Percentiles rank a stretch among this genome's conserved stretches.
Conservation (phyloP, 37 sponge, comb jelly and placozoan species). For the Ephydatia muelleri region DNA sequence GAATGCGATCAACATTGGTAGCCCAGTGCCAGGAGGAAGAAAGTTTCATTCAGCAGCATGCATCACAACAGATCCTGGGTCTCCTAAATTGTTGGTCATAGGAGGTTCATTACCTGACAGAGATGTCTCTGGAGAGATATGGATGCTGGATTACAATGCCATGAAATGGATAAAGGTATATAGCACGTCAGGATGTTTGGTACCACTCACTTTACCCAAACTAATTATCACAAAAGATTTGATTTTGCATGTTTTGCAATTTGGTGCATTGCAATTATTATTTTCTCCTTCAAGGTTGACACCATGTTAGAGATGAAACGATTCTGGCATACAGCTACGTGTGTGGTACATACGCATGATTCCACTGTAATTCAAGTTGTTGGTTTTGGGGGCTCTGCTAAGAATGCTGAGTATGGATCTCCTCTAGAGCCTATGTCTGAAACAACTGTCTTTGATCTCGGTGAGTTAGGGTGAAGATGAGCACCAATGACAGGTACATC, state of each 20-base stretch:
- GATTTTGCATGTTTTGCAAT: background rate
- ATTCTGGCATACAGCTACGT: background rate
- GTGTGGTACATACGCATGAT: background rate
- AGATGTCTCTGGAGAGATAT: background rate
- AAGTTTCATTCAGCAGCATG: background rate
- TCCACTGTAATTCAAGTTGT: background rate
- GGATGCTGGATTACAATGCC: background rate
- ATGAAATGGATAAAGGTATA: background rate
- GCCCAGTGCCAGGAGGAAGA: background rate
- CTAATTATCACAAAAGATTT: background rate
- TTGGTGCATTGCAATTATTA: background rate
- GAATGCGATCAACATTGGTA: background rate
- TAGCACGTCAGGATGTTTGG: background rate
- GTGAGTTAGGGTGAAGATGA: background rate
- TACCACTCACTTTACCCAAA: too few species aligned
- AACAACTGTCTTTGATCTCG: background rate
- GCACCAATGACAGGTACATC: too few species aligned
- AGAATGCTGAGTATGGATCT: background rate
- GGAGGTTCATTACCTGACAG: background rate
- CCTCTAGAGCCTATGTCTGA: background rate
- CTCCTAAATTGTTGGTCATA: background rate
- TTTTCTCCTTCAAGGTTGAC: background rate
- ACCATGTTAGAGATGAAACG: background rate
- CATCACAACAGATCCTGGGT: background rate
- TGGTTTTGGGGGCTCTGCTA: background rate